A percentile compares a stretch with the other conserved stretches of the same genome.
Evolutionary conservation across 2,888 invertebrate species (phyloP).

Genomic region (Zhengitettix transpicula): DNA sequence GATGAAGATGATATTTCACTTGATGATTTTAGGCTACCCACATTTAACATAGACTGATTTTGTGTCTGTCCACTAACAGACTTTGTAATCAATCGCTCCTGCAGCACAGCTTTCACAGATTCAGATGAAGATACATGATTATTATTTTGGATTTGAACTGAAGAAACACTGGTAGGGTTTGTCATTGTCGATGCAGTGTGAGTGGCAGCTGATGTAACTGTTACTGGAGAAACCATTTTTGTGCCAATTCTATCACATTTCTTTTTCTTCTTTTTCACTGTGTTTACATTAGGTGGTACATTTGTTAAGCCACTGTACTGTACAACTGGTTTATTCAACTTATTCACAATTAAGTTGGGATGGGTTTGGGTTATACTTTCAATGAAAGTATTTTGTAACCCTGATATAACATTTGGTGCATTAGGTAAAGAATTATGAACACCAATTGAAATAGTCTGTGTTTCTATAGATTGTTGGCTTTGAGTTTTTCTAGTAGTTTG

Average conservation of each 20-base stretch:
- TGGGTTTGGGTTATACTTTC: constrained; percentile 10
- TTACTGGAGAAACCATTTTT: not conserved
- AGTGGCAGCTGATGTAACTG: not conserved
- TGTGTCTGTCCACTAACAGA: not conserved
- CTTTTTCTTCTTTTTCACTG: not conserved
- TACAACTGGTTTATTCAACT: not conserved
- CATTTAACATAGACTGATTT: too few relatives aligned
- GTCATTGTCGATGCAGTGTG: not conserved
- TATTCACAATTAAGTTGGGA: constrained; percentile 5
- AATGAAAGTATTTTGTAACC: constrained; percentile 11
- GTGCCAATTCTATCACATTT: not conserved
- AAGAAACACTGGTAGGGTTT: not conserved
- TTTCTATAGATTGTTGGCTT: constrained; percentile 9
- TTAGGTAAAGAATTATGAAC: not conserved
- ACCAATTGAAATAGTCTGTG: constrained; percentile 7
- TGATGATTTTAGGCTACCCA: not conserved
- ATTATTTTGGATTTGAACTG: not conserved
- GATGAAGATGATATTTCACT: not conserved
- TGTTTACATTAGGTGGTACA: not conserved
- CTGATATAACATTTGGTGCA: not conserved
- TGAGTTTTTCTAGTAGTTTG: constrained; percentile 1
- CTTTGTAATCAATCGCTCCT: not conserved
- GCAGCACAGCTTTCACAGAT: not conserved
- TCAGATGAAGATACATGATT: not conserved
- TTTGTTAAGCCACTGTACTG: not conserved